These are phyloP conservation scores for Ancistrus triradiatus DNA, from an alignment of 2,113 vertebrate genomes.

Conservation along the genomic window DNA sequence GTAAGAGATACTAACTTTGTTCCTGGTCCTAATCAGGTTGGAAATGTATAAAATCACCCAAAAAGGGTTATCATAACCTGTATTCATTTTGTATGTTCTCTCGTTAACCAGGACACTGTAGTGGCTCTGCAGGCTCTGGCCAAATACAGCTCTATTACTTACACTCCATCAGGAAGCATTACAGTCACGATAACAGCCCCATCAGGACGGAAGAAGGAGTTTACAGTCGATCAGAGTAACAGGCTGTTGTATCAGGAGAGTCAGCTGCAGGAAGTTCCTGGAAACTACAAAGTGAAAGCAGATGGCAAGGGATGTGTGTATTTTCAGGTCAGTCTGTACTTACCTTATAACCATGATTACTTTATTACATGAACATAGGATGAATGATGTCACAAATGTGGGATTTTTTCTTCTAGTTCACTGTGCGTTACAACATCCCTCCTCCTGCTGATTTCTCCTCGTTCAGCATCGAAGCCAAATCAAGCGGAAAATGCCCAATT, in stretches of 20 bases:
- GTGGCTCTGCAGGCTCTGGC: constrained; percentile 83
- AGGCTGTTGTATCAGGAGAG: constrained; percentile 75
- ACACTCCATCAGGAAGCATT: constrained; percentile 46
- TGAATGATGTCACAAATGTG: not conserved
- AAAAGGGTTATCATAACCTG: not conserved
- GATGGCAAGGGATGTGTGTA: constrained; percentile 70
- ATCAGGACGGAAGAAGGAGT: constrained; percentile 60
- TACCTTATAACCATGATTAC: not conserved
- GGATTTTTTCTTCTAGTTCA: constrained; percentile 52
- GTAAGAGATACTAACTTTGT: too few species aligned
- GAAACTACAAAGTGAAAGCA: constrained; percentile 66
- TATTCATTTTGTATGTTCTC: not conserved
- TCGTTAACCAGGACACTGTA: constrained; percentile 42
- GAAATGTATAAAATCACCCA: not conserved
- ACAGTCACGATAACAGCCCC: constrained; percentile 63
- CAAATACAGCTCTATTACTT: constrained; percentile 68
- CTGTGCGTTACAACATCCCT: constrained; percentile 65
- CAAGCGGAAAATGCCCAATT: constrained; percentile 47
- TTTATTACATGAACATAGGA: not conserved
- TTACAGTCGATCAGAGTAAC: constrained; percentile 69
- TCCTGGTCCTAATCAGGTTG: too few species aligned
- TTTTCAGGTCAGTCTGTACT: constrained; percentile 62
- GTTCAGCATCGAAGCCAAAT: constrained; percentile 53
- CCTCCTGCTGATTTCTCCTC: constrained; percentile 57
- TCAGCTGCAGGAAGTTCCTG: constrained; percentile 63